Evolutionary conservation across 1,140 invertebrate species (phyloP).

Genomic region (Apis cerana): DNA sequence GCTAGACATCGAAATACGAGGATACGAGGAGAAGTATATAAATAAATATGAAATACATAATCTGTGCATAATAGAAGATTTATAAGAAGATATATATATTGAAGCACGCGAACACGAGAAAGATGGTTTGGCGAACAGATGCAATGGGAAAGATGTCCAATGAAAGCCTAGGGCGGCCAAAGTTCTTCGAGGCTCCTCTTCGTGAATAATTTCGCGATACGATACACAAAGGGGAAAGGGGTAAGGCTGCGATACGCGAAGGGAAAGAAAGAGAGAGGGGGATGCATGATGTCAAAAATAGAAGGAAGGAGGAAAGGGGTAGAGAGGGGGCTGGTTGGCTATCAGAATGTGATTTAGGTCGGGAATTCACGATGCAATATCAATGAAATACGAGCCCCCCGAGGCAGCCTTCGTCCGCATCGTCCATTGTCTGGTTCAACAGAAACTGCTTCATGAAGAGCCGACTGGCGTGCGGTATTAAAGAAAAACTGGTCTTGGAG

Average conservation of each 20-base stretch:
- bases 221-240: constrained; percentile 3
- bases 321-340: constrained; percentile 30
- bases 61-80: constrained; percentile 21
- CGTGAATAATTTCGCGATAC: constrained; percentile 49
- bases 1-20: background rate
- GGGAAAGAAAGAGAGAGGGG: background rate
- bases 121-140: constrained; percentile 18
- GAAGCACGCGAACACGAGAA: constrained; percentile 14
- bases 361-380: constrained; percentile 58
- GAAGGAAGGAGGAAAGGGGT: background rate
- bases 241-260: no score
- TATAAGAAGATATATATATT: constrained; percentile 11
- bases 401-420: constrained; percentile 44
- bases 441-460: constrained; percentile 51
- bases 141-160: constrained; percentile 21
- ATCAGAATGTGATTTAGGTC: constrained; percentile 57
- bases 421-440: constrained; percentile 49
- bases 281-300: background rate
- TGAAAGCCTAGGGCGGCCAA: constrained; percentile 25
- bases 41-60: background rate
- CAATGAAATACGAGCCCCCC: constrained; percentile 55
- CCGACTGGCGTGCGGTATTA: constrained; percentile 37
- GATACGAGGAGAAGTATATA: background rate
- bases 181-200: constrained; percentile 19
- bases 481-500: constrained; percentile 54